These are phyloP conservation scores for Melanotaenia maccullochi DNA, from an alignment of 2,797 vertebrate genomes.

Conservation along the genomic window DNA sequence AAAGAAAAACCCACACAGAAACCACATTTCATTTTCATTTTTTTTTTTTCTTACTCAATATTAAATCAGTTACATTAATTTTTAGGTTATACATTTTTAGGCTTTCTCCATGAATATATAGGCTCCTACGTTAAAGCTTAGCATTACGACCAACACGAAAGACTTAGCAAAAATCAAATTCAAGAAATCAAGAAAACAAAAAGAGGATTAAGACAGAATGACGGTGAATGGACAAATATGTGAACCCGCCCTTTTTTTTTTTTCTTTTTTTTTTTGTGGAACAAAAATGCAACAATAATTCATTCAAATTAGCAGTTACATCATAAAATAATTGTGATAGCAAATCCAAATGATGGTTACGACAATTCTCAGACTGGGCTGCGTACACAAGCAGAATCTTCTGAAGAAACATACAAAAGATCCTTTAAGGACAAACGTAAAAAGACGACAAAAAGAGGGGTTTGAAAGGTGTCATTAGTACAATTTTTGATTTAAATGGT, in stretches of 20 bases:
- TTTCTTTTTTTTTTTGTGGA: slow-evolving; percentile 44
- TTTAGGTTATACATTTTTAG: slow-evolving; percentile 87
- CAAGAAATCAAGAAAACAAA: slow-evolving; percentile 25
- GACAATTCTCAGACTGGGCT: slow-evolving; percentile 82
- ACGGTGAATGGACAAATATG: slow-evolving; percentile 76
- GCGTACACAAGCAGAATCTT: slow-evolving; percentile 79
- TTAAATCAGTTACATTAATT: slow-evolving; percentile 84
- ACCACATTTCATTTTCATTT: slow-evolving; percentile 83
- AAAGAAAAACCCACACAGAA: slow-evolving; percentile 77
- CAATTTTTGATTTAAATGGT: slow-evolving; percentile 75
- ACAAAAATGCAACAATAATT: slow-evolving; percentile 67
- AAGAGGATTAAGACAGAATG: slow-evolving; percentile 73
- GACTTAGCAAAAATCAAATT: slow-evolving; percentile 72
- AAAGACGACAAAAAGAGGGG: slow-evolving; percentile 37
- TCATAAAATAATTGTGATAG: slow-evolving; percentile 71
- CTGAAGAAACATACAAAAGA: slow-evolving; percentile 75
- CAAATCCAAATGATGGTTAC: slow-evolving; percentile 75
- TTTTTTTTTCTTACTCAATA: slow-evolving; percentile 76
- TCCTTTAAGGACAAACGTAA: slow-evolving; percentile 61
- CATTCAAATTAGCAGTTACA: slow-evolving; percentile 72
- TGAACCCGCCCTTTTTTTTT: slow-evolving; percentile 52
- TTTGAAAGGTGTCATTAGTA: slow-evolving; percentile 72
- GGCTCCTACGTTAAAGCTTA: slow-evolving; percentile 91
- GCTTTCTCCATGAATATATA: slow-evolving; percentile 89
- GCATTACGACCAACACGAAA: slow-evolving; percentile 82